Base-by-base conservation (phyloP, 2,797 vertebrate genomes). In the Rhodeus uyekii region DNA sequence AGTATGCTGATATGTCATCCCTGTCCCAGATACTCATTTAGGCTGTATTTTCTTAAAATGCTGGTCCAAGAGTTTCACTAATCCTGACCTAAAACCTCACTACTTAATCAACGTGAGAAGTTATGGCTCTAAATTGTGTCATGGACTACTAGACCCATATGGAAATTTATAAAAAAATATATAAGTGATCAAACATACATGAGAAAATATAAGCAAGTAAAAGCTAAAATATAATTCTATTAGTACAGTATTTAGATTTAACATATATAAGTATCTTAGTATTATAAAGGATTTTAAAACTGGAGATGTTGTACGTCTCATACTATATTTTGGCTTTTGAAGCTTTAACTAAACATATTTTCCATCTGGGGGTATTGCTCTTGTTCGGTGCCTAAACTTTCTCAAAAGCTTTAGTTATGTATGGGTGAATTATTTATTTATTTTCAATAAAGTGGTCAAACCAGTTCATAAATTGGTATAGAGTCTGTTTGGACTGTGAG, bases 1-100 rank as follows among this genome's bases (percentile, higher is more conserved):
- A 73, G 55, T 46, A 64, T 55, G 53, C 4, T 1, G 24, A 63
- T 74, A 81, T 81, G 55, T 58, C 42, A 82, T 64, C 48, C 22
- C 63, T 60, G 14, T 48, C 50, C 14, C 29, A 76, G 36, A 36
- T 61, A 38, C 27, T 36, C 2, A 24, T 7, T 71, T 22, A n/a
- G 9, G 6, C 4, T 48, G 18, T 48, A 16, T 63, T 81, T 10
- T 63, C 16, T 36, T 63, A 24, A n/a, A 36, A 67, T 65, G 19
- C 44, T 65, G 61, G 8, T 67, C 32, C 44, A 80, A n/a, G 22
- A 65, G 77, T 27, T 27, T 7, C 10, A 34, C n/a, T 60, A 46
- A 39, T 42, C 32, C 8, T 19, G 16, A 24, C 53, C 16, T 29
- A 71, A 46, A 79, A 44, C 36, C 14, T 29, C 2, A 2, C 24